These are phyloP conservation scores for Noctua janthe DNA, from an alignment of 2,888 invertebrate genomes.

Conservation along the genomic window DNA sequence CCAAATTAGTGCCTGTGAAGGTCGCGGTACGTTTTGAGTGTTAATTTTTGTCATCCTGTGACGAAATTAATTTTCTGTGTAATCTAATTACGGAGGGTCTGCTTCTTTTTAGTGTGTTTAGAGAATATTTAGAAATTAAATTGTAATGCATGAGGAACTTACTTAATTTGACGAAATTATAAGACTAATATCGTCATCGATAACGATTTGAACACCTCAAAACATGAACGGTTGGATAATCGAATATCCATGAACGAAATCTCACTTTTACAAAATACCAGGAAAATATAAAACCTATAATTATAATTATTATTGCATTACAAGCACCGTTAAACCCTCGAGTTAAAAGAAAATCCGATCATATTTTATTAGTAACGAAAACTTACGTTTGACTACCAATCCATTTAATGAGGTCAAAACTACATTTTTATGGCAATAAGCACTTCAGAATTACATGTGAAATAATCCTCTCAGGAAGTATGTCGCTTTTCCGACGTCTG, in stretches of 20 bases:
- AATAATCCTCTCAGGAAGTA: not conserved
- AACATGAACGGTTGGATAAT: not conserved
- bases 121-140: not conserved
- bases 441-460: not conserved
- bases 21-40: conserved; percentile 42
- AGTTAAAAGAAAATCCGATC: not conserved
- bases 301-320: not conserved
- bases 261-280: not conserved
- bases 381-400: not conserved
- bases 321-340: not conserved
- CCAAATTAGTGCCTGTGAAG: conserved; percentile 76
- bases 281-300: not conserved
- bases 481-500: not conserved
- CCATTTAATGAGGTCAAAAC: not conserved
- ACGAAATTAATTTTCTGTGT: conserved; percentile 58
- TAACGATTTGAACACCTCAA: not conserved
- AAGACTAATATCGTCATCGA: not conserved
- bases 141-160: conserved; percentile 11
- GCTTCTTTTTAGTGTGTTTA: conserved; percentile 27
- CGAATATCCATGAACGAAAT: not conserved
- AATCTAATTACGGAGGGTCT: conserved; percentile 44
- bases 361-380: not conserved
- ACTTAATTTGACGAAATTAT: not conserved
- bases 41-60: conserved; percentile 51
- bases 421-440: not conserved